A percentile compares a stretch with the other conserved stretches of the same genome.
Conservation (phyloP, 2,113 vertebrate genomes). For the Daphoenositta chrysoptera region DNA sequence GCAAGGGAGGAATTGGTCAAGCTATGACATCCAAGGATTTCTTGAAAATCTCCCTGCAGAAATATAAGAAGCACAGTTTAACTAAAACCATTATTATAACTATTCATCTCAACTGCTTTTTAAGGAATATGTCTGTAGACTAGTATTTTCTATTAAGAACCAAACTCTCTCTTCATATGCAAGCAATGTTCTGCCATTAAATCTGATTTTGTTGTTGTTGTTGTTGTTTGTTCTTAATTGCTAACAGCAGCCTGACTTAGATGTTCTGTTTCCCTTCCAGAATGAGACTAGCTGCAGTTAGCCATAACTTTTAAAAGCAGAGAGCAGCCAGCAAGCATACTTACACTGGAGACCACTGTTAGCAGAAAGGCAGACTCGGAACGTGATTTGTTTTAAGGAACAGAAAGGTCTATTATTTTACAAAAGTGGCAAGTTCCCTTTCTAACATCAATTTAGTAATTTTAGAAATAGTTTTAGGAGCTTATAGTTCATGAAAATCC, state of each 20-base stretch:
- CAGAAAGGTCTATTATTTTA: neutral
- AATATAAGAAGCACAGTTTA: neutral
- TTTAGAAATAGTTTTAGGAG: neutral
- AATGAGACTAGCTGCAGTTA: neutral
- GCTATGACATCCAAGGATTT: neutral
- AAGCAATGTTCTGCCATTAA: neutral
- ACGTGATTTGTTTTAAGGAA: neutral
- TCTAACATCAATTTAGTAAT: neutral
- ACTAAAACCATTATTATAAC: neutral
- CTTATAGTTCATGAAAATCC: neutral
- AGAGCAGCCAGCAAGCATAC: neutral
- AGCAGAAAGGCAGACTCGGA: neutral
- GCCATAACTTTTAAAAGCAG: neutral
- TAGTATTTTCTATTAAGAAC: neutral
- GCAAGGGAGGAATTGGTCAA: neutral
- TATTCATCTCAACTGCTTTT: neutral
- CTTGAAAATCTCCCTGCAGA: neutral
- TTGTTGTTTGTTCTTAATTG: neutral
- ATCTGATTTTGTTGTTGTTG: neutral
- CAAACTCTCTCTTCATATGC: neutral
- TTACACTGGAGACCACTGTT: neutral
- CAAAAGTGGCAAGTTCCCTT: neutral
- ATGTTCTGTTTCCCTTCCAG: neutral
- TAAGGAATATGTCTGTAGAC: neutral
- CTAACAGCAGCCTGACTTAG: neutral